Evolutionary conservation across 2,113 vertebrate species (phyloP), one percentile per base, ranked within the genome.

Genomic region (Hemicordylus capensis): DNA sequence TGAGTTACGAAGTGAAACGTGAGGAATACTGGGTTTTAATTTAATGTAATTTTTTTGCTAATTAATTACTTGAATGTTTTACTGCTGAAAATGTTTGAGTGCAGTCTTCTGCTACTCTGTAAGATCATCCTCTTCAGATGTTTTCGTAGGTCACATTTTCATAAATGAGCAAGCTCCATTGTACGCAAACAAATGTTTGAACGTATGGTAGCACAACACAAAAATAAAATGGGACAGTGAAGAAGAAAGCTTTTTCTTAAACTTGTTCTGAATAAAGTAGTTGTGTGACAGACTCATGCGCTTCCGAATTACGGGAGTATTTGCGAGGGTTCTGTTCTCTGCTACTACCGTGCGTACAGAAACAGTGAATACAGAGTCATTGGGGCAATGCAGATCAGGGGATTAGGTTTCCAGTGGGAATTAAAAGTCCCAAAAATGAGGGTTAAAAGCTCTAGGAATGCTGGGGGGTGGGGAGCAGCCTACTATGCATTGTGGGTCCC

Each of bases 71-170:
- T 70, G 56, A 39, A 46, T 87, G 3, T 17, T 87, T 88, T 90
- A 37, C 74, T 90, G 14, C 81, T 88, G 37, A 61, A 22, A 90
- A 73, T 91, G 90, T 78, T 1, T 84, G 84, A 84, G 20, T 86
- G n/a, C 72, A n/a, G 66, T 92, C 9, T 82, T 79, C 42, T 76
- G 17, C 63, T 39, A 87, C 72, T 82, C 83, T 3, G 58, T 80
- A 58, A 17, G 28, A 54, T 54, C 76, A 73, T 88, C 83, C 28
- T 87, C 6, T 42, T 54, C 42, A 88, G 37, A 12, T 91, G 75
- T 61, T 89, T 92, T 89, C 80, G 3, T 54, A 73, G 34, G 4
- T 0, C 89, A 89, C 0, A 9, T 54, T 85, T 89, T 42, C 7
- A 3, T 85, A 89, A 73, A 28, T 39, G 81, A 54, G 20, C 24